phyloP scores from a whole-genome alignment of 2,113 vertebrate genomes.

The Notarius quadriscutis region DNA sequence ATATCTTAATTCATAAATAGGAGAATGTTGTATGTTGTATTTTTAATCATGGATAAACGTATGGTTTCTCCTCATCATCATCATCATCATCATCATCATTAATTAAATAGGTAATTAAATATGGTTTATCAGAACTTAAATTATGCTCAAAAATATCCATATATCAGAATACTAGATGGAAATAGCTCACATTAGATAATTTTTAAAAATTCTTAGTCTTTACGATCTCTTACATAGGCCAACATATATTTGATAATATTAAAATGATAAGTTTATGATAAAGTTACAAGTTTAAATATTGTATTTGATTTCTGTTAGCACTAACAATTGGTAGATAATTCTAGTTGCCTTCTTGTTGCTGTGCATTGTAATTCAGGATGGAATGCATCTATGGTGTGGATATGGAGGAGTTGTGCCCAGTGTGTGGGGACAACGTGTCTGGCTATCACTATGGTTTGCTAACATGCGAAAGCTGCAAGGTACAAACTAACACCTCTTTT shows the following conservation, averaged over 20 bases:
- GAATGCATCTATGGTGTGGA: conserved; percentile 93
- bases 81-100: neutral
- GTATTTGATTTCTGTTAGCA: neutral
- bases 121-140: neutral
- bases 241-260: neutral
- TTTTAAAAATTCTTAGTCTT: neutral
- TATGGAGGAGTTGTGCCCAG: conserved; percentile 93
- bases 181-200: neutral
- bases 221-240: neutral
- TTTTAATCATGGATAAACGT: neutral
- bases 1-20: neutral
- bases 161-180: neutral
- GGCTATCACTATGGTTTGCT: conserved; percentile 97
- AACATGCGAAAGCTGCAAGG: conserved; percentile 98
- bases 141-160: neutral
- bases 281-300: neutral
- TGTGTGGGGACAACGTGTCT: conserved; percentile 96
- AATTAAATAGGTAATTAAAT: neutral
- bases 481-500: conserved; percentile 49
- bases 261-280: neutral
- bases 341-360: neutral
- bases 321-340: neutral
- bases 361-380: conserved; percentile 70
- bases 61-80: neutral
- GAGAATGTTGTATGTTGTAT: neutral